These are phyloP conservation scores for Mobula birostris DNA, from an alignment of 2,113 vertebrate genomes.

Conservation along the genomic window DNA sequence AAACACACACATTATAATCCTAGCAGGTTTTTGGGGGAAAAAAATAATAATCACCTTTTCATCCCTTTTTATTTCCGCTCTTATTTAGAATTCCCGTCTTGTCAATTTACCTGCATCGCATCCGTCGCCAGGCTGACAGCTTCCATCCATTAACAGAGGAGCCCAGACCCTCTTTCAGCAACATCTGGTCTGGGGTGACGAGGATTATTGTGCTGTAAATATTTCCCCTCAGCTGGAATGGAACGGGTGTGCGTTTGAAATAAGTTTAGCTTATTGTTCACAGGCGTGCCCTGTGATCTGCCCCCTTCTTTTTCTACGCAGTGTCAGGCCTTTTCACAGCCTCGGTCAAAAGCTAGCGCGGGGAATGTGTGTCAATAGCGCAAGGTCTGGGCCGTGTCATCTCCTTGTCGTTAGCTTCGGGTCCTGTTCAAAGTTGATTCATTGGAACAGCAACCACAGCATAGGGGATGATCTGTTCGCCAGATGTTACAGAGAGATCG, in stretches of 20 bases:
- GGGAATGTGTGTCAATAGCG: not conserved
- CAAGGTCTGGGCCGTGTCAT: not conserved
- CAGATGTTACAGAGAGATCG: not conserved
- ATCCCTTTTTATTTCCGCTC: not conserved
- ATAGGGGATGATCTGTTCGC: not conserved
- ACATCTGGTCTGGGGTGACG: not conserved
- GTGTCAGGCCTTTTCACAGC: not conserved
- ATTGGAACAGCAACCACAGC: not conserved
- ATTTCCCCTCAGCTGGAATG: not conserved
- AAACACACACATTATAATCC: not conserved
- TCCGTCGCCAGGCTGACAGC: not conserved
- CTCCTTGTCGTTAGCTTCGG: not conserved
- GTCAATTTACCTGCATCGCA: conserved; percentile 17
- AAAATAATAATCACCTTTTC: not conserved
- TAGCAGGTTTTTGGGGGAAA: not conserved
- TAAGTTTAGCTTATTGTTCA: not conserved
- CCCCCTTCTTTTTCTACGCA: too few species aligned
- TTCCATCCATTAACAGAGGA: not conserved
- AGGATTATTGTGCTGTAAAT: not conserved
- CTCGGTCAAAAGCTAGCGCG: not conserved
- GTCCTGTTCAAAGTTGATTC: not conserved
- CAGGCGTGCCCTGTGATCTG: not conserved
- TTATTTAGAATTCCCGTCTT: not conserved
- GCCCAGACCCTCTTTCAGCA: not conserved
- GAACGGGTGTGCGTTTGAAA: not conserved